Evolutionary conservation across 2,797 vertebrate genomes (phyloP).

Genomic region (Anguilla megastoma): DNA sequence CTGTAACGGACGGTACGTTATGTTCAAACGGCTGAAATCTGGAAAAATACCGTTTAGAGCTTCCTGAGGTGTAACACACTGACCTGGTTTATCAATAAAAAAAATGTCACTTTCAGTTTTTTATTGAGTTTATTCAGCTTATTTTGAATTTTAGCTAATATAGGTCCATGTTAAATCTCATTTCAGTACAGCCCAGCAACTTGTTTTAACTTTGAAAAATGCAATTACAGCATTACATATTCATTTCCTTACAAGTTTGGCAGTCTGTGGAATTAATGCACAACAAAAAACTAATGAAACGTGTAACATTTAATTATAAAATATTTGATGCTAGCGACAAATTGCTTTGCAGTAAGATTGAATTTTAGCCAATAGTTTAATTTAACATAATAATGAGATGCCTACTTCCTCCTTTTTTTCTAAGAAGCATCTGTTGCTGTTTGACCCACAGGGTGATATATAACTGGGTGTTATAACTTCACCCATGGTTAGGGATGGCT

Average conservation of each 20-base stretch:
- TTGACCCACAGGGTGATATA: too few species aligned
- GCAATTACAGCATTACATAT: not conserved
- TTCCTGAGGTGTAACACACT: not conserved
- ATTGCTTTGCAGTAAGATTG: not conserved
- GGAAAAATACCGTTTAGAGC: not conserved
- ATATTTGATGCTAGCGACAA: not conserved
- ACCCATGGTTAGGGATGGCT: too few species aligned
- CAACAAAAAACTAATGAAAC: not conserved
- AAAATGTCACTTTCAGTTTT: not conserved
- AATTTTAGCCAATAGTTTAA: not conserved
- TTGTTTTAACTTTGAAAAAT: not conserved
- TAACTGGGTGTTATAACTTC: too few species aligned
- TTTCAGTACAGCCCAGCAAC: not conserved
- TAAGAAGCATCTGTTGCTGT: too few species aligned
- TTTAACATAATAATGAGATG: not conserved
- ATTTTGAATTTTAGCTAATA: not conserved
- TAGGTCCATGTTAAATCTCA: not conserved
- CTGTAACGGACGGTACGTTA: not conserved
- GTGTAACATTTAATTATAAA: not conserved
- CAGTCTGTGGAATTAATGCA: not conserved
- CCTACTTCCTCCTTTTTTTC: not conserved
- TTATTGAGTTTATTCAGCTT: too few species aligned
- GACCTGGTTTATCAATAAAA: slow-evolving; percentile 20
- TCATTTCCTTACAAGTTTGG: not conserved
- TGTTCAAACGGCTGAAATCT: not conserved